These are phyloP conservation scores for Babyrousa celebensis DNA, from an alignment of 2,797 vertebrate genomes.

Conservation along the genomic window DNA sequence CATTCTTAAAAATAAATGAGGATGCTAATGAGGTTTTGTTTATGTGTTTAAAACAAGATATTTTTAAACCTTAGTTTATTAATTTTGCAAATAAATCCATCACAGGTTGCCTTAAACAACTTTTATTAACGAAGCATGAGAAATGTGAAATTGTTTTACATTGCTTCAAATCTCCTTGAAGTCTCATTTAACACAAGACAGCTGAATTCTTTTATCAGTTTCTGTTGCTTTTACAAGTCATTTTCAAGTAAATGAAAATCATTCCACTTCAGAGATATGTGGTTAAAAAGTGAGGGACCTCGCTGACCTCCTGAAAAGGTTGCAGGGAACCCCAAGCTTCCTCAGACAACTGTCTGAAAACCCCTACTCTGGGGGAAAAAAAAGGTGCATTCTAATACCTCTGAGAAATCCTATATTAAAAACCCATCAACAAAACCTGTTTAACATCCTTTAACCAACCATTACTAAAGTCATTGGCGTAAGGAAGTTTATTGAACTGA, in stretches of 20 bases:
- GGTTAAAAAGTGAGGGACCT: not conserved
- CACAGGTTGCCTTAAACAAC: not conserved
- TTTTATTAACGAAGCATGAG: not conserved
- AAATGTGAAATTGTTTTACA: not conserved
- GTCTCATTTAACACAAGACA: not conserved
- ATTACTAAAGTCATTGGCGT: slow-evolving; percentile 8
- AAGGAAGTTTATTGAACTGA: not conserved
- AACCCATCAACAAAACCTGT: not conserved
- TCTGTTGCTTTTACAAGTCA: not conserved
- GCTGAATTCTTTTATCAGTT: not conserved
- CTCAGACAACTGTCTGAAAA: not conserved
- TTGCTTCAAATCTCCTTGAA: slow-evolving; percentile 2
- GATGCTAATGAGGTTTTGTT: not conserved
- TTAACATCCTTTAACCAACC: not conserved
- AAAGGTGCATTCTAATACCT: not conserved
- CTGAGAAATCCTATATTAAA: not conserved
- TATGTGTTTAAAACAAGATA: not conserved
- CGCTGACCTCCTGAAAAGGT: not conserved
- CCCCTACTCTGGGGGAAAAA: not conserved
- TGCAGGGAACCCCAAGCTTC: not conserved
- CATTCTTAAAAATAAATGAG: not conserved
- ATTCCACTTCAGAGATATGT: not conserved
- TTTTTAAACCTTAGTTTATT: not conserved
- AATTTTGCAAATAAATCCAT: not conserved
- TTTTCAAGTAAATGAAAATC: slow-evolving; percentile 10